Evolutionary conservation across 2,888 invertebrate species (phyloP), one percentile per base, ranked within the genome.

Genomic region (Brachypterus glaber): DNA sequence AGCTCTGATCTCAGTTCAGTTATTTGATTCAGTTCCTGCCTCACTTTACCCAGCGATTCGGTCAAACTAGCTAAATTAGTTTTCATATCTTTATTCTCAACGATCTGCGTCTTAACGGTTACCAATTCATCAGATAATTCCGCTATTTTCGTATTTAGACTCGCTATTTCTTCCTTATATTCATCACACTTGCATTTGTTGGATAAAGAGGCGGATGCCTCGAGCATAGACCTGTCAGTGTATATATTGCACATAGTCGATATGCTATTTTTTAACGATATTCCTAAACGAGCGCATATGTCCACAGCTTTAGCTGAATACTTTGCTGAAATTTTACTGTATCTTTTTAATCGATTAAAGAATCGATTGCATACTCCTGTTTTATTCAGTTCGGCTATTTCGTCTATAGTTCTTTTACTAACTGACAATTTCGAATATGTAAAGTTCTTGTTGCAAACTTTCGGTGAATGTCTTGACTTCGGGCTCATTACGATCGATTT

Each of bases 301-400:
- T 57, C 52, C 16, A 55, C 39, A 15, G 59, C 44, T 31, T 48
- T 52, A 14, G 33, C 35, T 2, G 55, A 47, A 53, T 57, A 55
- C 12, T 44, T 53, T 2, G 50, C 47, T 2, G 57, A 51, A 11
- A 46, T 44, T 33, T 44, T 45, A 16, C 56, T 52, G 33, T 51
- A 54, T 33, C 46, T 51, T 39, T 52, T 53, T 5, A 60, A 34
- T 24, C 45, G 47, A n/a, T 40, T 40, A 18, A 57, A 40, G 39
- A 60, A 34, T 24, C 43, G 47, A 12, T 48, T 48, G 39, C 33
- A 47, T 25, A 37, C 18, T 24, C 45, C 44, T 11, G 25, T 4
- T n/a, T n/a, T n/a, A n/a, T n/a, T n/a, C n/a, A n/a, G n/a, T n/a
- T n/a, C n/a, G n/a, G n/a, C n/a, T n/a, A n/a, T n/a, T 15, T 16